Evolutionary conservation across 2,888 invertebrate species (phyloP), one percentile per base, ranked within the genome.

Genomic region (Autographa pulchrina): DNA sequence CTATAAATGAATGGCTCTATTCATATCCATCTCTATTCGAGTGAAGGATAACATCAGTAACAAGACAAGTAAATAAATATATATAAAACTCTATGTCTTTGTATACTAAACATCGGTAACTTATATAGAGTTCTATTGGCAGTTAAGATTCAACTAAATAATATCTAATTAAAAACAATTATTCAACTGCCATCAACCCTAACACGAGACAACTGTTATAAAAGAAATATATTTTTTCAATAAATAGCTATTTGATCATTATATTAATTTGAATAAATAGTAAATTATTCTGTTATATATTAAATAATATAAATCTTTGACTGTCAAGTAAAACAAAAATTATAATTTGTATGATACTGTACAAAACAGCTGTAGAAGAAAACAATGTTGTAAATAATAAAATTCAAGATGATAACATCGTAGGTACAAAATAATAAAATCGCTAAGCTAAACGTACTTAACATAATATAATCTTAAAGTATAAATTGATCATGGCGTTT

Each of bases 91-190:
- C 88, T 92, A 90, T 87, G 86, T 93, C 92, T 93, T 93, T 94
- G 92, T 92, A 91, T 90, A 91, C 85, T 87, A 92, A 91, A 90
- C 86, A 91, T 91, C 94, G 95, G 95, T 95, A 95, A 95, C 95
- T 94, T 91, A 92, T 85, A 84, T 86, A 89, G 85, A 90, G 89
- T 90, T 90, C 87, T 89, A 91, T 90, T 92, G 94, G 94, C 94
- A 95, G 94, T 93, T 89, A 87, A 72, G 82, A 90, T 88, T 90
- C 87, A 87, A 86, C 88, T 91, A 89, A 90, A 85, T 82, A 90
- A 86, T 86, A 82, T 86, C 85, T 91, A 90, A 85, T 87, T 88
- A 82, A 87, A 87, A 88, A 89, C 82, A 90, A 88, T 86, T 82
- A 91, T 86, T 88, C 75, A 89, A 92, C 93, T 93, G 94, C 93